Evolutionary conservation across 2,888 invertebrate species (phyloP), one percentile per base, ranked within the genome.

Genomic region (Alviniconcha strummeri): DNA sequence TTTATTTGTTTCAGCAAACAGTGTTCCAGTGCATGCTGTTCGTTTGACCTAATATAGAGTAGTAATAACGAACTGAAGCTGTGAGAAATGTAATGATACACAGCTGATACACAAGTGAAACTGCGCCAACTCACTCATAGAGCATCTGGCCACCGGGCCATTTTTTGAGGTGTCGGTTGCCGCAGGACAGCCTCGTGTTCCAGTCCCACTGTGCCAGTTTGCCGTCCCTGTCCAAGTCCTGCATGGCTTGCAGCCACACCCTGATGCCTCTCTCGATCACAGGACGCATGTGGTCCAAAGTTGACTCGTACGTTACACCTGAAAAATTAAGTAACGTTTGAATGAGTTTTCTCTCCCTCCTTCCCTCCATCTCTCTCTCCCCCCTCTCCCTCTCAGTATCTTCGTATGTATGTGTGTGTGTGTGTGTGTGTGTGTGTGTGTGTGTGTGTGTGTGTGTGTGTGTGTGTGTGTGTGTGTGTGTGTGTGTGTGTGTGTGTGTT

Each of bases 181-280:
- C 8, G 54, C 86, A 86, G 8, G 86, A 84, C 54, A 86, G 83
- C 19, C 69, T 60, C 13, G 84, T 84, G 19, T 83, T 56, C 77
- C 84, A 86, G 19, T 86, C 79, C 19, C 84, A 74, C n/a, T 54
- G n/a, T 17, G 71, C 74, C 57, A 81, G 6, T 54, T 82, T 82
- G 15, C 57, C 17, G n/a, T 83, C 85, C 71, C 11, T 75, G 3
- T 82, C 83, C 60, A 86, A 54, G 67, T 78, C 72, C 69, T 85
- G 72, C 5, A 86, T 19, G 55, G 85, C 85, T n/a, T 80, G 8
- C 67, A 83, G 64, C 85, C 83, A 86, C 8, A 86, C 69, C n/a
- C 77, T 57, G 9, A 83, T 69, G 19, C 75, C 82, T 1, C 75
- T 52, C 72, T 81, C 74, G 17, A 83, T 52, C 1, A 83, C 78